Evolutionary conservation across 2,888 invertebrate genomes (phyloP), one percentile per base, ranked within the genome.

Genomic region (Seira musarum): DNA sequence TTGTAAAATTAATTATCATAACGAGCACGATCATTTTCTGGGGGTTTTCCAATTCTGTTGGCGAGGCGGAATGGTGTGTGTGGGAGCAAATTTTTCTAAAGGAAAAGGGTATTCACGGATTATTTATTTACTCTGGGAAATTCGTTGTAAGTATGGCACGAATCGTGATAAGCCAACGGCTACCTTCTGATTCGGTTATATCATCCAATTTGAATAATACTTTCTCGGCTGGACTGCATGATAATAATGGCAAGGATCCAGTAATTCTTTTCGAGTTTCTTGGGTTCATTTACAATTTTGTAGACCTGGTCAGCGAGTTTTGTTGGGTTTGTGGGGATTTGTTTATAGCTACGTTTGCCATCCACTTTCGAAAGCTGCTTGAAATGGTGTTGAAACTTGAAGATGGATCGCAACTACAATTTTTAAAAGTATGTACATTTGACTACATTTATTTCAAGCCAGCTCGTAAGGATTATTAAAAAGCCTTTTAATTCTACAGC

Each of bases 291-390:
- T 49, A 72, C 21, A 64, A 17, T 3, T 2, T 17, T 3, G 49
- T 65, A 3, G 72, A 72, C 17, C 3, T 64, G 24, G 10, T 24
- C 25, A 49, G 46, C 49, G 19, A 46, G 6, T 64, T 46, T 72
- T 22, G 49, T 10, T 72, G 72, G 72, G 30, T 64, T 17, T n/a
- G n/a, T 1, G 72, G 46, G 5, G 72, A 72, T n/a, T 13, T 65
- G 8, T 25, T 35, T n/a, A 63, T 63, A 6, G 40, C 63, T 0
- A 17, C 24, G n/a, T 72, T 64, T 64, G 64, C 49, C 6, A 2
- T 61, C 25, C 72, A 72, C 35, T 72, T 72, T 65, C n/a, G 64
- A 1, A 64, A 49, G 19, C n/a, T 72, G 15, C 49, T 72, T 21
- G 15, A 65, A 0, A 65, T 72, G 19, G 25, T 72, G 10, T 63